Base-by-base conservation (phyloP, 1,140 invertebrate genomes). In the Hyphantria cunea region DNA sequence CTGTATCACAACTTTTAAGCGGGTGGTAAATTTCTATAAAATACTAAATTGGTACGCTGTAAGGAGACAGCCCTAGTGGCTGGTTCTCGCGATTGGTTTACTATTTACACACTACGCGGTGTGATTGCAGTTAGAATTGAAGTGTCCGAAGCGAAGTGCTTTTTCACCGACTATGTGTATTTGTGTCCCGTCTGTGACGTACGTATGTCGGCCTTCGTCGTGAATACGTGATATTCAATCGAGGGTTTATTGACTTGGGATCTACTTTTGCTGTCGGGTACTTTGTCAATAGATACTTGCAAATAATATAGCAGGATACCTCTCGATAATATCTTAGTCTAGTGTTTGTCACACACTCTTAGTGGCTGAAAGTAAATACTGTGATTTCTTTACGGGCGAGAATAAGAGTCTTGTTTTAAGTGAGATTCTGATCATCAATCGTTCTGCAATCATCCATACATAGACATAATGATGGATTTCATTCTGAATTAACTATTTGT, bases 31-130 rank as follows among this genome's bases (percentile, higher is more conserved):
- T n/a, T n/a, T n/a, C n/a, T 0, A 12, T 7, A 17, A 39, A 39
- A 3, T 39, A 25, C 17, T 1, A 25, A 25, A 25, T 1, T 25
- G 2, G 17, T 3, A 25, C 5, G 2, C 17, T 25, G 17, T 25
- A 25, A 25, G 2, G 17, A n/a, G 64, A 32, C 67, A 53, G 17
- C 61, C 51, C 62, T 61, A n/a, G 25, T 12, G 6, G 34, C 15
- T 15, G 37, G 31, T 51, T 33, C 11, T 13, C 47, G 45, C 62
- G 62, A 75, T 78, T 75, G 72, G 64, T 73, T 72, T 66, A 66
- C 66, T 75, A 67, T 78, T 75, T 78, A 66, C 76, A 63, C 66
- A 66, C 64, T 56, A 50, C 11, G 47, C 62, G 51, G 52, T 47
- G 56, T 66, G 63, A 68, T 74, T 69, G 69, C 66, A 68, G 61